Percentiles rank a stretch among this genome's conserved stretches.
Conservation (phyloP, 2,888 invertebrate species). For the Lithophane leautieri region DNA sequence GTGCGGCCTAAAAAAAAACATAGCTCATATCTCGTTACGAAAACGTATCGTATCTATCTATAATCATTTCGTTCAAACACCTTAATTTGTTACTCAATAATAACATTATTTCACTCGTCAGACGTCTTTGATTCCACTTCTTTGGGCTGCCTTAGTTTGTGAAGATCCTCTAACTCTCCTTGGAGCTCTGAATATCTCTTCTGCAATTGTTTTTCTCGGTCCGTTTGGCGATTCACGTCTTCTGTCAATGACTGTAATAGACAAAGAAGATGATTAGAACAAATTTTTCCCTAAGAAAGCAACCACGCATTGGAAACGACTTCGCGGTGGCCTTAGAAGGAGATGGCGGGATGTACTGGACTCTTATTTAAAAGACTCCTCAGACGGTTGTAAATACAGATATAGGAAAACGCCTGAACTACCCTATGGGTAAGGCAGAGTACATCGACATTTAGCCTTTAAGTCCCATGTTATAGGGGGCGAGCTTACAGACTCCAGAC, state of each 20-base stretch:
- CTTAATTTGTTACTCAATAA: slow-evolving; percentile 23
- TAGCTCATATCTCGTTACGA: slow-evolving; percentile 22
- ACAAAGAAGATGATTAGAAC: slow-evolving; percentile 4
- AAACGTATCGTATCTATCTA: neutral
- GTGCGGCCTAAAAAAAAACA: neutral
- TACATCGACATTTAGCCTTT: no score
- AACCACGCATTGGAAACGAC: rapidly evolving
- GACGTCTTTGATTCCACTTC: slow-evolving; percentile 64
- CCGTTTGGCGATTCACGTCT: slow-evolving; percentile 97
- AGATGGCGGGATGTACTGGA: neutral
- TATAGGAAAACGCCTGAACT: no score
- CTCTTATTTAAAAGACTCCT: neutral
- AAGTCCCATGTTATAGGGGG: no score
- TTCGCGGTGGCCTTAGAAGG: neutral
- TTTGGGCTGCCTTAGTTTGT: slow-evolving; percentile 76
- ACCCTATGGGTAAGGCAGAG: neutral
- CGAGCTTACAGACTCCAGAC: no score
- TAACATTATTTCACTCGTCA: slow-evolving; percentile 66
- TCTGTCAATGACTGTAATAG: slow-evolving; percentile 94
- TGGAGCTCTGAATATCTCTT: slow-evolving; percentile 94
- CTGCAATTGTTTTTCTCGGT: slow-evolving; percentile 97
- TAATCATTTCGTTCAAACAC: slow-evolving; percentile 5
- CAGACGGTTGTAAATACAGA: neutral
- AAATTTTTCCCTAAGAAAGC: neutral
- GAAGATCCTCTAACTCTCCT: slow-evolving; percentile 89